Conservation (phyloP, 2,888 invertebrate species). For the Rhogogaster chlorosoma region DNA sequence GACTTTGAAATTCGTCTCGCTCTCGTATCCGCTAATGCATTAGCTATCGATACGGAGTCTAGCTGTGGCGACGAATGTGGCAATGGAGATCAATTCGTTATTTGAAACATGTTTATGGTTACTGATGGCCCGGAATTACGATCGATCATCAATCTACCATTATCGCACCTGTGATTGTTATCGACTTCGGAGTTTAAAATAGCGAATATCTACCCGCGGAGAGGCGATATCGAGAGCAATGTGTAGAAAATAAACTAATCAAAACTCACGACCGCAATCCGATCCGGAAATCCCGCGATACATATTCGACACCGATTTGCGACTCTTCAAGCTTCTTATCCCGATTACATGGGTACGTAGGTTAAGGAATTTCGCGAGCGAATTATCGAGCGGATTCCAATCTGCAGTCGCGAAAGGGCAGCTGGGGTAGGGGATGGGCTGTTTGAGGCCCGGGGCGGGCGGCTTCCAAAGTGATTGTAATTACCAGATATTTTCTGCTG, state of each 20-base stretch:
- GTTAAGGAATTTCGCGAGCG: neutral
- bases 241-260: neutral
- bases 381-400: neutral
- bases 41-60: neutral
- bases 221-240: neutral
- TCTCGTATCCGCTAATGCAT: neutral
- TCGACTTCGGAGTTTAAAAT: neutral
- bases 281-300: neutral
- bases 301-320: neutral
- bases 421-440: neutral
- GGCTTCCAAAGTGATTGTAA: slow-evolving; percentile 65
- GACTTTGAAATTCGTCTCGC: neutral
- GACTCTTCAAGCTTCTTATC: neutral
- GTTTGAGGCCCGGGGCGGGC: slow-evolving; percentile 51
- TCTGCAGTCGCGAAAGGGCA: neutral
- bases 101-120: slow-evolving; percentile 58
- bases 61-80: neutral
- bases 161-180: slow-evolving; percentile 39
- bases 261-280: neutral
- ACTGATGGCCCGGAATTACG: slow-evolving; percentile 52
- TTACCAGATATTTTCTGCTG: slow-evolving; percentile 67
- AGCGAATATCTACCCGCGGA: neutral
- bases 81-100: slow-evolving; percentile 53
- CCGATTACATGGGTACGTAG: neutral
- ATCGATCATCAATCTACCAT: slow-evolving; percentile 56